Base-by-base conservation (phyloP, 2,113 vertebrate species). In the Rallus limicola region DNA sequence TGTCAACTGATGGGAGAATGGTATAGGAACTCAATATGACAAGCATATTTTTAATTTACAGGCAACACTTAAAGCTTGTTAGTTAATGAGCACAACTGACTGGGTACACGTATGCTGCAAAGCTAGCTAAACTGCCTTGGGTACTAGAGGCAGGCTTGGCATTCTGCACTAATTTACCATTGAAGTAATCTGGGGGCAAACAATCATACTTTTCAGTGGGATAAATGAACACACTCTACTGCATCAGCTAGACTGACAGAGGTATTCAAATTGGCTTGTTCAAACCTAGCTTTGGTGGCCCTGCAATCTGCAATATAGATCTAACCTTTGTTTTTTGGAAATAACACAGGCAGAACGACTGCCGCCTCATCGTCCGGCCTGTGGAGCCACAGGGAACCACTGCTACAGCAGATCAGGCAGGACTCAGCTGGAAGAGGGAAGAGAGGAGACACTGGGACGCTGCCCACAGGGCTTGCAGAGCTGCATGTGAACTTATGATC, bases 361-460 rank as follows among this genome's bases (percentile, higher is more conserved):
- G 28, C 65, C 17, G 34, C 16, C 38, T 64, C 21, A 7, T 44
- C 3, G 1, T 50, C 6, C 19, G 0, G 1, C 19, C 36, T 24
- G 40, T 3, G 44, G 38, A 68, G 58, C 64, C 2, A 2, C 1
- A 3, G 18, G 79, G n/a, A 90, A 17, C 11, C 68, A 34, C 29
- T 20, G 8, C 53, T 64, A 31, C 48, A 90, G 59, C 56, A 90
- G 62, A 81, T 60, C 21, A 0, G 0, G 42, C 38, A 56, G 33
- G 78, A 31, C 44, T 75, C 28, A 56, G 0, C 5, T 36, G 21
- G 67, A 86, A 71, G 26, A 56, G 7, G 11, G 52, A 64, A 48
- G 65, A 86, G 52, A 29, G 14, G 76, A 70, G 53, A 72, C 0
- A 1, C 28, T 0, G 0, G 56, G 64, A 90, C 0, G 1, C 55